Evolutionary conservation across 2,797 vertebrate genomes (phyloP).

Genomic region (Poeciliopsis presidionis): DNA sequence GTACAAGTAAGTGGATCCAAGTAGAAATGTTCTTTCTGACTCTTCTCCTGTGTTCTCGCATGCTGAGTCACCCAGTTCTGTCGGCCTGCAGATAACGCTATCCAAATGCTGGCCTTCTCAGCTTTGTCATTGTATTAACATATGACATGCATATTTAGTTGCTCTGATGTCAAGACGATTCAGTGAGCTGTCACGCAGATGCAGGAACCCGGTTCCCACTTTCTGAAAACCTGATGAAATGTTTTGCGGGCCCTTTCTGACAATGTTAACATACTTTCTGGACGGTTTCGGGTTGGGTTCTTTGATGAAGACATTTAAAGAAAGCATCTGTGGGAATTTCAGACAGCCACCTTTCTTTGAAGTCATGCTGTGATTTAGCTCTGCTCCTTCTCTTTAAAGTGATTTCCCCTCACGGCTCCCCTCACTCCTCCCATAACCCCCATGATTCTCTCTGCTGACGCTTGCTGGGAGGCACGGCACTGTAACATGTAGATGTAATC

Average conservation of each 20-base stretch:
- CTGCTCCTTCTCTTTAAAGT: constrained; percentile 8
- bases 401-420: neutral
- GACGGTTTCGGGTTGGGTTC: constrained; percentile 16
- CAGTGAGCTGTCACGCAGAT: constrained; percentile 36
- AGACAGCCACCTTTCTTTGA: constrained; percentile 50
- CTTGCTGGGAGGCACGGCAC: constrained; percentile 57
- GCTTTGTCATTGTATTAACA: constrained; percentile 46
- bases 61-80: constrained; percentile 23
- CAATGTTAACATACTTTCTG: constrained; percentile 30
- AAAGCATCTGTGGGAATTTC: constrained; percentile 21
- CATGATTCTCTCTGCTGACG: constrained; percentile 27
- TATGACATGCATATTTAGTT: constrained; percentile 21
- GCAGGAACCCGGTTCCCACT: constrained; percentile 2
- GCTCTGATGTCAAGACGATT: constrained; percentile 43
- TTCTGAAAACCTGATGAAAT: constrained; percentile 14
- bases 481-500: constrained; percentile 69
- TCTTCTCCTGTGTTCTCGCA: constrained; percentile 20
- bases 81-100: constrained; percentile 35
- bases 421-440: neutral
- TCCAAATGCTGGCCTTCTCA: constrained; percentile 51
- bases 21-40: constrained; percentile 43
- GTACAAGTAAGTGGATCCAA: constrained; percentile 57
- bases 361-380: constrained; percentile 45
- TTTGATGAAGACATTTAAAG: constrained; percentile 37
- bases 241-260: constrained; percentile 14